phyloP scores from a whole-genome alignment of 2,888 invertebrate genomes.

The Drosophila emarginata region DNA sequence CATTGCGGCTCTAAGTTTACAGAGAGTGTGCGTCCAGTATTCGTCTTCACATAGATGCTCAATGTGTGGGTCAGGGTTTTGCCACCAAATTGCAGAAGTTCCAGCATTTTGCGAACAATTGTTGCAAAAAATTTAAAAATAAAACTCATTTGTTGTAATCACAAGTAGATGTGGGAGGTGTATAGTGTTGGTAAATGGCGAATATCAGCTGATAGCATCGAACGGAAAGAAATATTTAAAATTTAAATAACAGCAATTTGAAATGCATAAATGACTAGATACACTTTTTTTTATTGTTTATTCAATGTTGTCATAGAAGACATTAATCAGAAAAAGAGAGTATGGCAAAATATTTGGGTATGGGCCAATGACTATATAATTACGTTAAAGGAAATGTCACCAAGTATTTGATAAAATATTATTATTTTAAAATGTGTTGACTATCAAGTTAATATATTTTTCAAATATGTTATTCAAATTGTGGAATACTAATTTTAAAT shows the following conservation, averaged over 20 bases:
- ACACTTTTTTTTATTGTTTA: neutral
- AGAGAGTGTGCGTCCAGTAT: constrained; percentile 86
- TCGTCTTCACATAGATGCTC: constrained; percentile 88
- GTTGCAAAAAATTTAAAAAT: constrained; percentile 84
- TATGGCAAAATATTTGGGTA: too few relatives aligned
- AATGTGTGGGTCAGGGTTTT: constrained; percentile 85
- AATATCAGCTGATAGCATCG: constrained; percentile 1
- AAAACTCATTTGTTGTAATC: constrained; percentile 83
- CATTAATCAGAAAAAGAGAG: neutral
- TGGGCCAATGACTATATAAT: too few relatives aligned
- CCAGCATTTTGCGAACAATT: constrained; percentile 85
- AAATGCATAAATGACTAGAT: neutral
- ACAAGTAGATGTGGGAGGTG: neutral
- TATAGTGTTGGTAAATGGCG: neutral
- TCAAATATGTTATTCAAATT: too few relatives aligned
- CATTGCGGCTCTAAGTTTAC: constrained; percentile 88
- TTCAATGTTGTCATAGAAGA: neutral
- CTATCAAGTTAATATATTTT: too few relatives aligned
- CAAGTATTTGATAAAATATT: too few relatives aligned
- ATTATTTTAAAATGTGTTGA: too few relatives aligned
- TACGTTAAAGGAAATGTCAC: too few relatives aligned
- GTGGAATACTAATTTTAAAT: neutral
- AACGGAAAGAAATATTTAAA: neutral
- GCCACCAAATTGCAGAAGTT: constrained; percentile 85
- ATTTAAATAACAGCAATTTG: neutral